These are phyloP conservation scores for Condylura cristata DNA, from an alignment of 2,113 vertebrate genomes.

Conservation along the genomic window DNA sequence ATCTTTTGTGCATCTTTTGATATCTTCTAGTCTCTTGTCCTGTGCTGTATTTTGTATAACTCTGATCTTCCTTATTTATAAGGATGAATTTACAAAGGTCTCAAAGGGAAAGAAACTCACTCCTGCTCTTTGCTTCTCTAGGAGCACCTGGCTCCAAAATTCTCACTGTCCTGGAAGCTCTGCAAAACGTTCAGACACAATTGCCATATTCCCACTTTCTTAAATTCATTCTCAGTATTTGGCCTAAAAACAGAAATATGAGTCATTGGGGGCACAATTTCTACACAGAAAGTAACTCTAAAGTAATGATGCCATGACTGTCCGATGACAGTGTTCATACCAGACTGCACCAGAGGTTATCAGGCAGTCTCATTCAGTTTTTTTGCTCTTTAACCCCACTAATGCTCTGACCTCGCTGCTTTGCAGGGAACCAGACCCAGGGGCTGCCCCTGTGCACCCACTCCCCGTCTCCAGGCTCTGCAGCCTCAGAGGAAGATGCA, in stretches of 20 bases:
- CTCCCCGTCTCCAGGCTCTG: background rate
- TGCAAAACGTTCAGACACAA: background rate
- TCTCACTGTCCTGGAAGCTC: background rate
- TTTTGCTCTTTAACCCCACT: background rate
- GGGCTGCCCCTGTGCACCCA: background rate
- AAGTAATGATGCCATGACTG: background rate
- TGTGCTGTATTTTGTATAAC: too few species aligned
- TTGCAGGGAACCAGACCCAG: slow-evolving; percentile 15
- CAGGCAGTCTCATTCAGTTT: background rate
- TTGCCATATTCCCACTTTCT: background rate
- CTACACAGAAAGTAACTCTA: background rate
- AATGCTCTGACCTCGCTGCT: background rate
- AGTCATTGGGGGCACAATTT: background rate
- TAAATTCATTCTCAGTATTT: background rate
- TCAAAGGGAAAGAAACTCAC: background rate
- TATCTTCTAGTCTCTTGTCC: too few species aligned
- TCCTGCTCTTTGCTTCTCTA: too few species aligned
- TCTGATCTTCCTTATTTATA: too few species aligned
- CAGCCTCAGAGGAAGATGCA: background rate
- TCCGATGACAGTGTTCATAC: background rate
- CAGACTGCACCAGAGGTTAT: background rate
- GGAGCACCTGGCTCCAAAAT: background rate
- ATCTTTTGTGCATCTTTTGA: too few species aligned
- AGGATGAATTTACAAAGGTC: too few species aligned
- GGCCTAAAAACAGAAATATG: background rate